Evolutionary conservation across 1,140 invertebrate species (phyloP).

Genomic region (Scylla paramamosain): DNA sequence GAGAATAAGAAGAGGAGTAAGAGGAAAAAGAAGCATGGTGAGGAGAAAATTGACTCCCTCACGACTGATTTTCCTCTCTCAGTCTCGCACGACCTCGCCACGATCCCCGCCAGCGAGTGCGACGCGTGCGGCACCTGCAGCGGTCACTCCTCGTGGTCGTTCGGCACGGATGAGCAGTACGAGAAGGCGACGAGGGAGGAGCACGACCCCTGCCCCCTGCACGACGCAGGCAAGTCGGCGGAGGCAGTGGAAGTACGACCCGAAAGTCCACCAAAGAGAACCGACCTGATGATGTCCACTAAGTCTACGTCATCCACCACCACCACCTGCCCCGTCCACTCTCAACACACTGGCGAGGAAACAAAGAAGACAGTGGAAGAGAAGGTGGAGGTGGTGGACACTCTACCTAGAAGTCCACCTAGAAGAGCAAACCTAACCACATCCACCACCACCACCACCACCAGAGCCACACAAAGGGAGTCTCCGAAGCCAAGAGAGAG

Average conservation of each 20-base stretch:
- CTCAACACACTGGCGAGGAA: too few species aligned
- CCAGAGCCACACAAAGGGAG: neutral
- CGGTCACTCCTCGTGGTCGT: constrained; percentile 45
- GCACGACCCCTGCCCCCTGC: neutral
- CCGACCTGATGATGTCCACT: too few species aligned
- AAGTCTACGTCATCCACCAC: too few species aligned
- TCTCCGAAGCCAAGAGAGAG: neutral
- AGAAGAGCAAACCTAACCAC: neutral
- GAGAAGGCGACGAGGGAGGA: neutral
- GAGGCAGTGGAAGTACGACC: neutral
- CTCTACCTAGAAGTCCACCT: neutral
- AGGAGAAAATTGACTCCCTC: neutral
- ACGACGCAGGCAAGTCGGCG: neutral
- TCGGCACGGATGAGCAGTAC: constrained; percentile 42
- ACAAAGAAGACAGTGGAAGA: neutral
- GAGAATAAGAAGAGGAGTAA: neutral
- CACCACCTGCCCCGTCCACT: too few species aligned
- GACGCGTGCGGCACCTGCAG: constrained; percentile 45
- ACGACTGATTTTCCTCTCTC: neutral
- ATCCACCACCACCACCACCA: neutral
- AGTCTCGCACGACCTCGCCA: constrained; percentile 33
- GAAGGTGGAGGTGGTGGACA: neutral
- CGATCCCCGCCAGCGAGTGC: constrained; percentile 59
- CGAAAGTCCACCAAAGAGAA: too few species aligned
- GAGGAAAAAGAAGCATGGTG: neutral